Evolutionary conservation across 2,888 invertebrate genomes (phyloP), one percentile per base, ranked within the genome.

Genomic region (Caenorhabditis drosophilae): DNA sequence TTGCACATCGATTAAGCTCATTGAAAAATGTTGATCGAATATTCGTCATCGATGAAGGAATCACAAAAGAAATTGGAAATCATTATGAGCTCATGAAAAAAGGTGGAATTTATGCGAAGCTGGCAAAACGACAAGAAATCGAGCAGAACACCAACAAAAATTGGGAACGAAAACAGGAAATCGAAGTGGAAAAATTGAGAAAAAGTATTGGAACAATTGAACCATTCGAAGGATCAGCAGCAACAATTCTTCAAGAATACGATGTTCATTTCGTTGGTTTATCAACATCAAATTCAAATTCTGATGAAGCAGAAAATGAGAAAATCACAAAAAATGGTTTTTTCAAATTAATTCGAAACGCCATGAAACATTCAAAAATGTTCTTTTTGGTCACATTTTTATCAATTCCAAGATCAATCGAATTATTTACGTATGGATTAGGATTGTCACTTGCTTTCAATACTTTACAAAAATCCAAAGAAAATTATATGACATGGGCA

Each of bases 1-100:
- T 76, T 40, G 76, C 76, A 31, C 76, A 76, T 56, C 52, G 76
- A 23, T 49, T 80, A 41, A 75, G 74, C 50, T 78, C 77, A 22
- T 41, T 80, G 20, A 64, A 70, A 26, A 53, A 71, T 60, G 70
- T 73, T 1, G 70, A 70, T 20, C 34, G 49, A 27, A 73, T 75
- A 16, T 67, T 69, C 36, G 71, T 75, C 0, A 48, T 75, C 20
- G 70, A 75, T 36, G 57, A 71, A 35, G 75, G 74, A 40, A 47
- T 48, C 36, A 42, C 44, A 0, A 48, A 51, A n/a, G 59, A 66
- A 42, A 58, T 64, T 31, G 77, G 77, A 22, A 72, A 58, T n/a
- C 77, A 77, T 40, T 68, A 70, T 23, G 71, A 75, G 23, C 48
- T 77, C 9, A 67, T 75, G 18, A 59, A 52, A 11, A 41, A 48